Percentiles rank a stretch among this genome's conserved stretches.
Evolutionary conservation across 2,797 vertebrate genomes (phyloP).

Genomic region (Hapalemur alaotrensis): DNA sequence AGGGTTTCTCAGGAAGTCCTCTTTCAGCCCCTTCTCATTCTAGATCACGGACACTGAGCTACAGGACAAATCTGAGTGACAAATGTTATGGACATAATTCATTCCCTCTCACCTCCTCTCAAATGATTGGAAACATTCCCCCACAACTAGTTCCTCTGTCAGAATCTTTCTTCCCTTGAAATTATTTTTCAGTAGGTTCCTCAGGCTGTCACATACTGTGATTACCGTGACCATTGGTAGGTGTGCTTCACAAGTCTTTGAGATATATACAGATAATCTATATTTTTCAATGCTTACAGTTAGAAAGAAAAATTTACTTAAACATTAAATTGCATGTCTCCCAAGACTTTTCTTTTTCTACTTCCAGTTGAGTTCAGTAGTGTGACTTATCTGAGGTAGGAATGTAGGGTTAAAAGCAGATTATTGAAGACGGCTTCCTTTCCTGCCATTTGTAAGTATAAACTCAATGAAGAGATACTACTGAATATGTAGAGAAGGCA

Average conservation of each 20-base stretch:
- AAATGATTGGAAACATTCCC: too few species aligned
- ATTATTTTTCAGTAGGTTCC: background rate
- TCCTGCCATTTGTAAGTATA: background rate
- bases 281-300: background rate
- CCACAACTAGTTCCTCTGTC: background rate
- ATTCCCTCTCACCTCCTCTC: background rate
- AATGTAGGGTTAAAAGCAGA: background rate
- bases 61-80: background rate
- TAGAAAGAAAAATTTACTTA: background rate
- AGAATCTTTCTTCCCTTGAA: background rate
- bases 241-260: background rate
- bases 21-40: background rate
- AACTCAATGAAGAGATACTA: background rate
- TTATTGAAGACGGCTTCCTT: background rate
- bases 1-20: background rate
- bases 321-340: background rate
- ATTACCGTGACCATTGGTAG: background rate
- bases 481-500: background rate
- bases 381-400: background rate
- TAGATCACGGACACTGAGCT: background rate
- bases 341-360: background rate
- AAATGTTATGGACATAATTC: background rate
- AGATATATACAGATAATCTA: background rate
- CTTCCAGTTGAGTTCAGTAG: background rate
- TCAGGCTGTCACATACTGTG: background rate